Base-by-base conservation (phyloP, 2,888 invertebrate species). In the Lissocephala sabroskyi region DNA sequence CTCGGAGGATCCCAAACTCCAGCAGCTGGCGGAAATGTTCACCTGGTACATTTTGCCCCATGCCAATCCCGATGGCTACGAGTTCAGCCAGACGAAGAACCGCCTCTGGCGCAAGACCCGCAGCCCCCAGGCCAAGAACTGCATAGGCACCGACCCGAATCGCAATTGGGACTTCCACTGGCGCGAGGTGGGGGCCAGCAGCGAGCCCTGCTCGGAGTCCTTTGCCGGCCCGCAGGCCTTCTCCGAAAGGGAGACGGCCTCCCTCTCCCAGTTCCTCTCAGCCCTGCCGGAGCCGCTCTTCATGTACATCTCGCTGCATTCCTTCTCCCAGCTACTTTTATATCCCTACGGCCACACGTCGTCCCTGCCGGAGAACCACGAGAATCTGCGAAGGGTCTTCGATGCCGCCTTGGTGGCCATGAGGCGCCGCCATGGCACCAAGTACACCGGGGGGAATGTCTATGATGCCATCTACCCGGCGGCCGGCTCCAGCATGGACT, bases 31-130 rank as follows among this genome's bases (percentile, higher is more conserved):
- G 0, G 83, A 87, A 39, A 85, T 86, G 16, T 88, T 87, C 60
- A 91, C 91, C 58, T 94, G 92, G 91, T 91, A 92, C 73, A 87
- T 94, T 45, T 87, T 93, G 51, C 93, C 94, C 0, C 84, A 90
- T 11, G 82, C 89, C n/a, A 94, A 94, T 80, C 92, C 92, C 3
- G 94, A 94, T 84, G 94, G 94, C 1, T 92, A 89, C 66, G 89
- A 87, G 35, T 91, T 88, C 76, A 88, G 91, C 0, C 79, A 87
- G 73, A 86, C 86, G 11, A 80, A 49, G 28, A 89, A 87, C 32
- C 87, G 91, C 30, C 59, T 89, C 55, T 91, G 91, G 91, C 81
- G 88, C 13, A 91, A 91, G 68, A 91, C 90, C 1, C 85, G 91
- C 23, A 85, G 84, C 46, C 86, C 85, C 1, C 86, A 86, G 28